Conservation (phyloP, 2,113 vertebrate species). For the Hassar affinis region DNA sequence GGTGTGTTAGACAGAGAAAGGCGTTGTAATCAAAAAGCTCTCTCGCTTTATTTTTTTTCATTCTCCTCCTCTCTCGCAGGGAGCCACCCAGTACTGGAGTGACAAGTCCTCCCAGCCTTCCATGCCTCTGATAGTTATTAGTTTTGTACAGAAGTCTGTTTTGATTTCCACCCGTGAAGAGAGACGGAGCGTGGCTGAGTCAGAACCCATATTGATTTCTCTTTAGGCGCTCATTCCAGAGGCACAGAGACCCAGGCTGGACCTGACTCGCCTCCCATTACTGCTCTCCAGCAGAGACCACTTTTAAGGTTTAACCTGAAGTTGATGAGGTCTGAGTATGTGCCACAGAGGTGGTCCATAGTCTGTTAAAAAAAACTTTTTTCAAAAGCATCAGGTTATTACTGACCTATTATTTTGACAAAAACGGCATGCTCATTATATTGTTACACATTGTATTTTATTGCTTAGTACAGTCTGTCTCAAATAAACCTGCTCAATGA, state of each 20-base stretch:
- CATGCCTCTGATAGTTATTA: conserved; percentile 55
- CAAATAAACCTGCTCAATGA: neutral
- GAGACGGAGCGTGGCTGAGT: conserved; percentile 58
- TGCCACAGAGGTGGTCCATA: conserved; percentile 3
- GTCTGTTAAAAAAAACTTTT: neutral
- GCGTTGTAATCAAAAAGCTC: conserved; percentile 42
- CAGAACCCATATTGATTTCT: conserved; percentile 70
- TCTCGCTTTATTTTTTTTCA: neutral
- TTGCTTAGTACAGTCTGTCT: neutral
- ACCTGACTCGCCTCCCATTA: conserved; percentile 51
- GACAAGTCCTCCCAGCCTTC: conserved; percentile 44
- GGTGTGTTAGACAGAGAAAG: conserved; percentile 24
- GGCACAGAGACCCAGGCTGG: conserved; percentile 40
- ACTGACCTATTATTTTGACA: neutral
- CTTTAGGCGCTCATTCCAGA: conserved; percentile 53
- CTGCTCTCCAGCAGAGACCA: conserved; percentile 28
- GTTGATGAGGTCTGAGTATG: neutral
- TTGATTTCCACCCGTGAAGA: conserved; percentile 53
- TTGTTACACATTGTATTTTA: neutral
- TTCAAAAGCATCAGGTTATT: neutral
- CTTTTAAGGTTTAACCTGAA: conserved; percentile 34
- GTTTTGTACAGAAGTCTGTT: conserved; percentile 67
- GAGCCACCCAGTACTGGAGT: conserved; percentile 36
- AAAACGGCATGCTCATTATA: neutral
- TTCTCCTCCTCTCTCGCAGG: neutral